Base-by-base conservation (phyloP, 2,888 invertebrate species). In the Cremastinae sp. region DNA sequence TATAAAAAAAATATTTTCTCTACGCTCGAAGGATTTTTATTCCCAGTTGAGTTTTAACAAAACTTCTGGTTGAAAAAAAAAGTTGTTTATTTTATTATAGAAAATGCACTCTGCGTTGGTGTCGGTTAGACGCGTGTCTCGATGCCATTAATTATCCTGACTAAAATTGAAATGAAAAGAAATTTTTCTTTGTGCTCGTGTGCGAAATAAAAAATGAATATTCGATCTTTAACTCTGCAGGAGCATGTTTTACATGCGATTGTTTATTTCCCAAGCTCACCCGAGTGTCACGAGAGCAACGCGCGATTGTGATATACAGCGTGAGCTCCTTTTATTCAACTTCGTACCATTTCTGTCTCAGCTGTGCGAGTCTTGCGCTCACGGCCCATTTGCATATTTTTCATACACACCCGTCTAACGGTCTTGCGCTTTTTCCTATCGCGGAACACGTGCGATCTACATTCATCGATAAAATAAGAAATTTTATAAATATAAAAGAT, bases 91-190 rank as follows among this genome's bases (percentile, higher is more conserved):
- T n/a, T n/a, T n/a, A n/a, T n/a, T n/a, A n/a, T n/a, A 7, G 9
- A 16, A 37, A 5, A 56, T 37, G 56, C 56, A 56, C 4, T 12
- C 2, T 5, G 28, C 41, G 64, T 74, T 16, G 69, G 69, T 58
- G 56, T 62, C 47, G 41, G 37, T 20, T 47, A 53, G 49, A 65
- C 58, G 53, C 22, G 71, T 51, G 22, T 53, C 53, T 22, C 5
- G 9, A 39, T 37, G 53, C 49, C 59, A 71, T 75, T 61, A 71
- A 75, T 71, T 61, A 71, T 75, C 47, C 55, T 61, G 45, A 41
- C 39, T 47, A 75, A 51, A 47, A n/a, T 53, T 47, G 47, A 55
- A 49, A 10, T 18, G 49, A 61, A 65, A 43, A 56, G 65, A 56
- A 20, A 49, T 56, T 18, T 41, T 7, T 49, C 28, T 51, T 20